A percentile compares a stretch with the other conserved stretches of the same genome.
These are phyloP conservation scores for Thomomys bottae DNA, from an alignment of 2,113 vertebrate species.

Conservation along the genomic window DNA sequence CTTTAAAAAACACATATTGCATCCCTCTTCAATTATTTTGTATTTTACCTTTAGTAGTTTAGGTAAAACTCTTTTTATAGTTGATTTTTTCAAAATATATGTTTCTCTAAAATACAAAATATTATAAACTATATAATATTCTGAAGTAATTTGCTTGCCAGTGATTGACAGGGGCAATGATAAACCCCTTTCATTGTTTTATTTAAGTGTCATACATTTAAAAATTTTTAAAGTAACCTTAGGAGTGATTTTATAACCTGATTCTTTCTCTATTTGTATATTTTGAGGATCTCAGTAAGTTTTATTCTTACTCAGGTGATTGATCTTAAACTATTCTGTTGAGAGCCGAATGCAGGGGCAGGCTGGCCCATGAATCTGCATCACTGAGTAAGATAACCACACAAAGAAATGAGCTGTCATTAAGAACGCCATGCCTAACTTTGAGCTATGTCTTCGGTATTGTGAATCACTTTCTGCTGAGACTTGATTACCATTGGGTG, in stretches of 20 bases:
- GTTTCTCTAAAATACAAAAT: too few species aligned
- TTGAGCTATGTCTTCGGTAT: too few species aligned
- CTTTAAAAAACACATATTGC: not conserved
- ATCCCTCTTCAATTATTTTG: not conserved
- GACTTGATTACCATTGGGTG: too few species aligned
- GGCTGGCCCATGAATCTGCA: too few species aligned
- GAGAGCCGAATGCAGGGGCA: too few species aligned
- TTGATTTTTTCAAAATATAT: too few species aligned
- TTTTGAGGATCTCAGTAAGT: not conserved
- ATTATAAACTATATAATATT: not conserved
- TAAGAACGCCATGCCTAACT: too few species aligned
- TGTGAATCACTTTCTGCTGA: too few species aligned
- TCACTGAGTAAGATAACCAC: too few species aligned
- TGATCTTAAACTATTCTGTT: not conserved
- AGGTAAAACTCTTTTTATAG: too few species aligned
- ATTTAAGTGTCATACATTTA: not conserved
- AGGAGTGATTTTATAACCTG: not conserved
- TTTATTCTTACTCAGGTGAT: not conserved
- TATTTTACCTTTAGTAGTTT: not conserved
- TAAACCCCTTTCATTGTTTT: not conserved
- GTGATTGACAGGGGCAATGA: not conserved
- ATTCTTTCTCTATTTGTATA: accelerated
- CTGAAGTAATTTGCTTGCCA: not conserved
- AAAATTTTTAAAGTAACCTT: not conserved
- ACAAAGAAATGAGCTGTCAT: too few species aligned